A percentile compares a stretch with the other conserved stretches of the same genome.
phyloP scores from a whole-genome alignment of 2,113 vertebrate genomes.

The Montifringilla adamsi region DNA sequence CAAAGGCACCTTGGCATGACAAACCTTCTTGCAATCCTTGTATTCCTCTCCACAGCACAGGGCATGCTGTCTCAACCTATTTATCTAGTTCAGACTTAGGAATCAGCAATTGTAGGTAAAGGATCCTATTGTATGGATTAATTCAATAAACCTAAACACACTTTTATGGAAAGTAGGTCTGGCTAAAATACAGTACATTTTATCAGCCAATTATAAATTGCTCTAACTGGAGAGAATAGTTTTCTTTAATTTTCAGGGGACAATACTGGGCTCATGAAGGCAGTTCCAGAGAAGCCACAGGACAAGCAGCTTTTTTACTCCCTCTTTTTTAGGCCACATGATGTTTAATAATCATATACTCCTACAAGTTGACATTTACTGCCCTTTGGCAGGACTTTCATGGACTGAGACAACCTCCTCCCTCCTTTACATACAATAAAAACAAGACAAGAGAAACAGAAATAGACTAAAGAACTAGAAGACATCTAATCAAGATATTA shows the following conservation, averaged over 20 bases:
- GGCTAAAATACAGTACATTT: background rate
- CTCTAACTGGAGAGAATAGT: background rate
- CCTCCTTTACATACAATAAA: background rate
- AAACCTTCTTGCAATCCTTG: background rate
- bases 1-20: background rate
- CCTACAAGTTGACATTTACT: background rate
- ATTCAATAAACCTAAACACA: background rate
- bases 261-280: background rate
- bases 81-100: background rate
- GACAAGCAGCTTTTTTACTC: background rate
- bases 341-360: background rate
- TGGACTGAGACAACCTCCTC: background rate
- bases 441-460: background rate
- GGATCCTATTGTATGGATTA: background rate
- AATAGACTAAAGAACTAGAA: background rate
- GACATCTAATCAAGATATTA: background rate
- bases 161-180: background rate
- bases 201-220: background rate
- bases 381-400: background rate
- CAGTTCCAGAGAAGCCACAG: background rate
- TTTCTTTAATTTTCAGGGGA: background rate
- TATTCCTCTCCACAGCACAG: background rate
- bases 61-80: background rate
- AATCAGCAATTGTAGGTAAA: background rate
- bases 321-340: background rate